These are phyloP conservation scores for Lerista edwardsae DNA, from an alignment of 2,797 vertebrate genomes.

Conservation along the genomic window DNA sequence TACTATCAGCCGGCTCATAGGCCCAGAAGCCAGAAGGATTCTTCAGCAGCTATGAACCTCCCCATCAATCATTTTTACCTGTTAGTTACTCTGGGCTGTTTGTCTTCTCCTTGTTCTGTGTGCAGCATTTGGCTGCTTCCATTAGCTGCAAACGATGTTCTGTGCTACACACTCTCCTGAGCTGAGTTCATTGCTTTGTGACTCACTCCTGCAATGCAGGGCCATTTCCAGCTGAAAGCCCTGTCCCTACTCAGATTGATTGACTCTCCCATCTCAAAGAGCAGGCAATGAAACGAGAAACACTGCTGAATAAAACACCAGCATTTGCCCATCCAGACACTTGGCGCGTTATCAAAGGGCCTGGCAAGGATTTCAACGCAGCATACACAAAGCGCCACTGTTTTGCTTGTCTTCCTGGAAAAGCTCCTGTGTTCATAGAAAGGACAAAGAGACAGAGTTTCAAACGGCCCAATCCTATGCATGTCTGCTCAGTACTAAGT, in stretches of 20 bases:
- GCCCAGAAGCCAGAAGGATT: neutral
- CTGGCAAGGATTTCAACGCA: neutral
- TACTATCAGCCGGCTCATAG: neutral
- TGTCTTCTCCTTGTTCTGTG: neutral
- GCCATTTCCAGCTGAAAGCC: slow-evolving; percentile 1
- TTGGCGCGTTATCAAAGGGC: neutral
- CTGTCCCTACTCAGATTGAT: slow-evolving; percentile 9
- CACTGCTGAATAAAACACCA: neutral
- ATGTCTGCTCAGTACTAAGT: too few relatives aligned
- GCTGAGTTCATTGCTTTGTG: slow-evolving; percentile 9
- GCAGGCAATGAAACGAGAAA: neutral
- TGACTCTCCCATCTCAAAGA: neutral
- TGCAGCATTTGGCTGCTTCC: neutral
- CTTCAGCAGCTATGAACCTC: neutral
- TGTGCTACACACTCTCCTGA: neutral
- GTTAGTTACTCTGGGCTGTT: neutral
- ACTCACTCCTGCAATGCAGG: neutral
- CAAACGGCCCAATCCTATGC: too few relatives aligned
- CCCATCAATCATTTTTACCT: neutral
- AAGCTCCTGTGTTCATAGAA: neutral
- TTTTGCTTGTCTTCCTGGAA: too few relatives aligned
- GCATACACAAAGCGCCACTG: neutral
- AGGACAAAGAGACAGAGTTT: neutral
- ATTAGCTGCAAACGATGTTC: neutral
- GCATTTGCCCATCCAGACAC: neutral